Evolutionary conservation across 2,888 invertebrate species (phyloP).

Genomic region (Cephus pulcher): DNA sequence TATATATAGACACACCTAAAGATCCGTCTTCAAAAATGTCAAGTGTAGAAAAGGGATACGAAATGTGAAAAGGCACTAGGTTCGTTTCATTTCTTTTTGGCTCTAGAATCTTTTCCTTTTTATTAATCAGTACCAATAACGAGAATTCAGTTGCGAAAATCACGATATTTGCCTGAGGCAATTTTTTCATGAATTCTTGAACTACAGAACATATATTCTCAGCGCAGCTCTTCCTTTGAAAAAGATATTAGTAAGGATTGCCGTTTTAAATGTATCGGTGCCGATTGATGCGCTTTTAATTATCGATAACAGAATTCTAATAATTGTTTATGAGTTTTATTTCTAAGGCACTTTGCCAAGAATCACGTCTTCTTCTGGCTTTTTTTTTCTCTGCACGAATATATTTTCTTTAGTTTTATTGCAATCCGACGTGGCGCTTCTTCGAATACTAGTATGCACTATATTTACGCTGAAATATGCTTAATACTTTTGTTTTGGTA

Average conservation of each 20-base stretch:
- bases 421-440: neutral
- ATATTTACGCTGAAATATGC: neutral
- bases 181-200: neutral
- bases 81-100: neutral
- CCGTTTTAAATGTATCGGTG: neutral
- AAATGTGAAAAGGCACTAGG: constrained; percentile 1
- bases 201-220: neutral
- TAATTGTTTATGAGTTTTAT: neutral
- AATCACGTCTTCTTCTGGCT: neutral
- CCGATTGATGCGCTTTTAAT: neutral
- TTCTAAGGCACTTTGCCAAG: neutral
- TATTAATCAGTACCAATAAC: neutral
- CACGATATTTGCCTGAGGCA: neutral
- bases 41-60: constrained; percentile 4
- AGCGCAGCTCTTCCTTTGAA: neutral
- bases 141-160: neutral
- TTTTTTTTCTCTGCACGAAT: neutral
- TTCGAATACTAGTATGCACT: neutral
- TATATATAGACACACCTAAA: constrained; percentile 8
- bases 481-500: neutral
- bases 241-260: neutral
- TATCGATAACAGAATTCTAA: neutral
- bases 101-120: neutral
- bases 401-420: neutral
- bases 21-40: constrained; percentile 8